Evolutionary conservation across 2,797 vertebrate species (phyloP).

Genomic region (Galaxias olidus): DNA sequence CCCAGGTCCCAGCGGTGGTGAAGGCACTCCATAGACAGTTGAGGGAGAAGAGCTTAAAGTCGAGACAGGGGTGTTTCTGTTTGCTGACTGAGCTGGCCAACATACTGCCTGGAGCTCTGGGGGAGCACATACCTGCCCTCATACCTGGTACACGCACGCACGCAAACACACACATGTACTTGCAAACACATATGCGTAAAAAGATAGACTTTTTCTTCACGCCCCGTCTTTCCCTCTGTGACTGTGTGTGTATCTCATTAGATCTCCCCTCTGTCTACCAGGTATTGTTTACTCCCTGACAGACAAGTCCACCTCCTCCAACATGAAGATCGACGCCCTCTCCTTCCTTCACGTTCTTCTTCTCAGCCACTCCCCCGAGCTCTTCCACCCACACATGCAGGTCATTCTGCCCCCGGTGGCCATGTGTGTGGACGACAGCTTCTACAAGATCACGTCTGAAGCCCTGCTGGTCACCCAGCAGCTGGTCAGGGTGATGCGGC

Average conservation of each 20-base stretch:
- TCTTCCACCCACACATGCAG: conserved; percentile 87
- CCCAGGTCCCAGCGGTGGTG: conserved; percentile 85
- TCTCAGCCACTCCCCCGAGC: conserved; percentile 81
- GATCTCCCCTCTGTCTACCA: conserved; percentile 46
- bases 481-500: conserved; percentile 85
- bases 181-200: neutral
- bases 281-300: conserved; percentile 87
- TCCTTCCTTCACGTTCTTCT: conserved; percentile 88
- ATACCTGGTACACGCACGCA: conserved; percentile 80
- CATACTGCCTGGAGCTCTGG: conserved; percentile 84
- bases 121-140: conserved; percentile 83
- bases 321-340: conserved; percentile 89
- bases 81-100: conserved; percentile 85
- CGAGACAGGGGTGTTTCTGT: conserved; percentile 89
- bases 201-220: neutral
- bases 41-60: conserved; percentile 87
- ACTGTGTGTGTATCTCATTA: neutral
- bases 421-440: conserved; percentile 85
- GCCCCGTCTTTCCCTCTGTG: neutral
- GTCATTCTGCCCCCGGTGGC: conserved; percentile 82
- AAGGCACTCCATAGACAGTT: conserved; percentile 89
- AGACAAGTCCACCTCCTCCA: conserved; percentile 88
- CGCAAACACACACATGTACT: neutral
- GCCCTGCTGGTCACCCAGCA: conserved; percentile 90
- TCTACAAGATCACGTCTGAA: conserved; percentile 93